Evolutionary conservation across 1,140 invertebrate species (phyloP).

Genomic region (Theocolax elegans): DNA sequence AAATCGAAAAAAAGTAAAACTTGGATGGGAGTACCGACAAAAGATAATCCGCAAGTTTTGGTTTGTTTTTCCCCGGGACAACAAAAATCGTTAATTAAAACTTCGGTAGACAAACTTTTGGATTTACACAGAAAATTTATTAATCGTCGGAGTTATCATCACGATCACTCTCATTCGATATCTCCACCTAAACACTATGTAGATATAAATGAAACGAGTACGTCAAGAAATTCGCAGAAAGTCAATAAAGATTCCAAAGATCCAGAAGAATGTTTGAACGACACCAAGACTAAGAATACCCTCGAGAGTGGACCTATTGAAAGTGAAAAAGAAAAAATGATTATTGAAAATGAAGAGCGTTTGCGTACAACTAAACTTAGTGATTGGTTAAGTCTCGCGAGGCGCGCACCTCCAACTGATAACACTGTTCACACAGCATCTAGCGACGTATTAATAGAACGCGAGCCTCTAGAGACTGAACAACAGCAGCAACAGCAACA

Average conservation of each 20-base stretch:
- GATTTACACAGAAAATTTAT: constrained; percentile 77
- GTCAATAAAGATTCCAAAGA: background rate
- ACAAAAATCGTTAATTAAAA: constrained; percentile 66
- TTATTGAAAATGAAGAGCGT: constrained; percentile 47
- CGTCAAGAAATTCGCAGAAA: constrained; percentile 70
- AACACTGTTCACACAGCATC: constrained; percentile 23
- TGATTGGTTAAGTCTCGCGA: constrained; percentile 69
- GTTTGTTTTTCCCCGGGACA: constrained; percentile 80
- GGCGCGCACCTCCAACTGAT: constrained; percentile 51
- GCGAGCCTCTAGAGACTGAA: background rate
- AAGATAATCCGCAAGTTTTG: constrained; percentile 70
- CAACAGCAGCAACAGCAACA: constrained; percentile 5
- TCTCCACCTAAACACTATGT: constrained; percentile 57
- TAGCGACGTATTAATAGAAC: constrained; percentile 42
- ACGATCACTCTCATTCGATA: constrained; percentile 51
- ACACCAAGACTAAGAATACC: no score
- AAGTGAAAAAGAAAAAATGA: background rate
- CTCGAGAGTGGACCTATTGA: background rate
- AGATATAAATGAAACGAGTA: constrained; percentile 20
- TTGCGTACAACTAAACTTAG: constrained; percentile 64
- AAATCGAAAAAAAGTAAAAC: constrained; percentile 60
- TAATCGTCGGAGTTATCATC: constrained; percentile 72
- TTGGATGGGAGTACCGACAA: constrained; percentile 72
- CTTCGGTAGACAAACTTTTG: constrained; percentile 70
- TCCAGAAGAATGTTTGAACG: no score